Evolutionary conservation across 2,888 invertebrate species (phyloP).

Genomic region (Aelia acuminata): DNA sequence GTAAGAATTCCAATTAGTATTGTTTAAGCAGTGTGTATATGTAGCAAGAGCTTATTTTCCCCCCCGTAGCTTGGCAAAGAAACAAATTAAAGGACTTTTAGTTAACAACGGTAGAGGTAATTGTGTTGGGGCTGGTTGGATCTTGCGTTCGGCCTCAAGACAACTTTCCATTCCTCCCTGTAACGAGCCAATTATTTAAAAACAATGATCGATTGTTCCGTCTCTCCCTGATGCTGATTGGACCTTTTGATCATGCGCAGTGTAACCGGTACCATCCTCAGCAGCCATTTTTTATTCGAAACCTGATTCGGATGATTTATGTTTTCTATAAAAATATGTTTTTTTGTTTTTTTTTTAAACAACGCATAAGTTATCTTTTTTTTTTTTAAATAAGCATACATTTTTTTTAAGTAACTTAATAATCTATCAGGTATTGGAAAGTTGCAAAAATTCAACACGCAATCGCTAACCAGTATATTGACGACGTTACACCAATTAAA

Average conservation of each 20-base stretch:
- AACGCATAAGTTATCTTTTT: too few species aligned
- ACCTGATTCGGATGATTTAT: neutral
- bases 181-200: constrained; percentile 22
- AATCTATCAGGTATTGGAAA: too few species aligned
- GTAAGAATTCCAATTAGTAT: neutral
- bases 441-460: too few species aligned
- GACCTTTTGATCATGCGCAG: neutral
- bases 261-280: neutral
- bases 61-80: neutral
- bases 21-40: neutral
- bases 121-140: neutral
- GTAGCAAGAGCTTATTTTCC: neutral
- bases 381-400: too few species aligned
- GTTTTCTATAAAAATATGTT: too few species aligned
- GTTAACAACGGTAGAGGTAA: neutral
- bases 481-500: too few species aligned
- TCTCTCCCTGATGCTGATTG: neutral
- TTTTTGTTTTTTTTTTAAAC: too few species aligned
- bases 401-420: too few species aligned
- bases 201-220: constrained; percentile 1
- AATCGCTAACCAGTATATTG: too few species aligned
- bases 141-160: neutral
- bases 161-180: constrained; percentile 43
- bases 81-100: constrained; percentile 6
- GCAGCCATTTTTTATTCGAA: neutral